Evolutionary conservation across 2,888 invertebrate genomes (phyloP).

Genomic region (Acanthoscelides obtectus): DNA sequence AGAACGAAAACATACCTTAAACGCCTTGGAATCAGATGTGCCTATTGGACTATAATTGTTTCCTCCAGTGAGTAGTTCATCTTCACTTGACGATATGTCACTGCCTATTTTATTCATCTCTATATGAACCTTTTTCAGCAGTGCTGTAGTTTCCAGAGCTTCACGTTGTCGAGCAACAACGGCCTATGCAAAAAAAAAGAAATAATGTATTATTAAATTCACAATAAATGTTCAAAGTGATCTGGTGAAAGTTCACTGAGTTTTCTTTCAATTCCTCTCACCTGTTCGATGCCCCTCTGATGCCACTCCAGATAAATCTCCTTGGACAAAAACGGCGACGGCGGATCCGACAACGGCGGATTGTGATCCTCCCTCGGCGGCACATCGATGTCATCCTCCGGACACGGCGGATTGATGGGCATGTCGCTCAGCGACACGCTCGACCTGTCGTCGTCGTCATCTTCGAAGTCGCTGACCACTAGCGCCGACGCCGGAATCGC

Average conservation of each 20-base stretch:
- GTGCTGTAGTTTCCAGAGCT: slow-evolving; percentile 47
- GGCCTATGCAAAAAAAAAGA: slow-evolving; percentile 31
- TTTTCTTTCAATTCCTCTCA: slow-evolving; percentile 12
- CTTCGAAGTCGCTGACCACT: slow-evolving; percentile 44
- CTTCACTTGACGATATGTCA: slow-evolving; percentile 81
- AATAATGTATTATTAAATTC: not conserved
- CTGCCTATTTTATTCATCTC: slow-evolving; percentile 63
- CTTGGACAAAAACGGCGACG: slow-evolving; percentile 69
- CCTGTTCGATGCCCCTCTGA: slow-evolving; percentile 55
- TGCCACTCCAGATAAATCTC: slow-evolving; percentile 65
- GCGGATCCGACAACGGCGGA: slow-evolving; percentile 63
- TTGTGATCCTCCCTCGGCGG: slow-evolving; percentile 32
- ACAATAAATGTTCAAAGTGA: too few species aligned
- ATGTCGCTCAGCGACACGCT: slow-evolving; percentile 47
- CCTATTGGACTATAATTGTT: slow-evolving; percentile 52
- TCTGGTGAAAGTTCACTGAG: too few species aligned
- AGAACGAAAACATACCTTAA: too few species aligned
- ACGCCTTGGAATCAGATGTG: slow-evolving; percentile 23
- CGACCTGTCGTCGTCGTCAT: slow-evolving; percentile 46
- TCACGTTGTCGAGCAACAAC: slow-evolving; percentile 48
- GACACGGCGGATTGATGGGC: slow-evolving; percentile 47
- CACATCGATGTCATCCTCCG: slow-evolving; percentile 31
- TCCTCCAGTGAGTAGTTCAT: slow-evolving; percentile 65
- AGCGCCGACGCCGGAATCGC: slow-evolving; percentile 39
- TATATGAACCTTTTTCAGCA: slow-evolving; percentile 57